Evolutionary conservation across 1,140 invertebrate species (phyloP).

Genomic region (Tetraneura akinire): DNA sequence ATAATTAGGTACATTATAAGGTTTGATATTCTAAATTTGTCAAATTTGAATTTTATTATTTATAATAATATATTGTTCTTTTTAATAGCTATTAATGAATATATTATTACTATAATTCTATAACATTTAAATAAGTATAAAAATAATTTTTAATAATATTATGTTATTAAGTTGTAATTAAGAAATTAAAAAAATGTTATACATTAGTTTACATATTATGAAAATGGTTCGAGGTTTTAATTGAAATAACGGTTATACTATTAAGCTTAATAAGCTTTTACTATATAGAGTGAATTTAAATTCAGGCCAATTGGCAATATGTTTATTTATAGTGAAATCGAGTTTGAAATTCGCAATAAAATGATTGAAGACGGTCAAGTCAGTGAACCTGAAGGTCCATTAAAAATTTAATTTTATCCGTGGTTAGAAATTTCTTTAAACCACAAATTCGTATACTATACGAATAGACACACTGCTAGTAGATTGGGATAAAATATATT

Average conservation of each 20-base stretch:
- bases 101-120: too few relatives aligned
- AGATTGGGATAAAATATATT: conserved; percentile 9
- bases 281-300: conserved; percentile 15
- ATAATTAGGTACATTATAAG: too few relatives aligned
- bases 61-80: too few relatives aligned
- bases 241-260: not conserved
- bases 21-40: too few relatives aligned
- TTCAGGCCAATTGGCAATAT: not conserved
- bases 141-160: too few relatives aligned
- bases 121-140: too few relatives aligned
- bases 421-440: conserved; percentile 35
- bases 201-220: not conserved
- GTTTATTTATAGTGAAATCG: conserved; percentile 30
- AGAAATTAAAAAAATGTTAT: not conserved
- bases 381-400: conserved; percentile 10
- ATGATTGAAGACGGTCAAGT: conserved; percentile 4
- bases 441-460: conserved; percentile 19
- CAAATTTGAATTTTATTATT: too few relatives aligned
- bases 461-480: too few relatives aligned
- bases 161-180: too few relatives aligned
- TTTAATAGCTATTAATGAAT: too few relatives aligned
- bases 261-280: not conserved
- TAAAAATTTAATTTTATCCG: conserved; percentile 38
- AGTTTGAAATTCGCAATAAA: conserved; percentile 33
- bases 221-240: not conserved